phyloP scores from a whole-genome alignment of 2,888 invertebrate species.

The Tethea ocularis region DNA sequence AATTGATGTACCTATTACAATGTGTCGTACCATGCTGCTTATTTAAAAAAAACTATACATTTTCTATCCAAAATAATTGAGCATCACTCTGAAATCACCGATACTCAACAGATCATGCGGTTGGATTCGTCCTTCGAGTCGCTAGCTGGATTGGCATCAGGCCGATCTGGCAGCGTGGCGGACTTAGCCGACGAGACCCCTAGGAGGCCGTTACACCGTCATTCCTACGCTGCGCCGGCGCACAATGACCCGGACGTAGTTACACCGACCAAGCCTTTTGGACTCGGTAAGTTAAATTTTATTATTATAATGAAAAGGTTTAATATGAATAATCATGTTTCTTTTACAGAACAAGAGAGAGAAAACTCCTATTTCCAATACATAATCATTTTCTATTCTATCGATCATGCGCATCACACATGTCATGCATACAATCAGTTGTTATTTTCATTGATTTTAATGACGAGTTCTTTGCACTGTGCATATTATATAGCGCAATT shows the following conservation, averaged over 20 bases:
- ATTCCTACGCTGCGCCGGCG: slow-evolving; percentile 83
- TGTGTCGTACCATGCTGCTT: neutral
- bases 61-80: neutral
- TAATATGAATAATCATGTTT: slow-evolving; percentile 18
- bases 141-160: slow-evolving; percentile 85
- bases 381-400: slow-evolving; percentile 37
- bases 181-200: slow-evolving; percentile 88
- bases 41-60: neutral
- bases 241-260: slow-evolving; percentile 80
- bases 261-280: slow-evolving; percentile 90
- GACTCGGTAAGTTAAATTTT: slow-evolving; percentile 87
- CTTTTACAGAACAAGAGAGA: slow-evolving; percentile 49
- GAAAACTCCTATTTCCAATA: slow-evolving; percentile 52
- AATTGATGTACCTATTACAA: too few species aligned
- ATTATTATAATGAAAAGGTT: neutral
- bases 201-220: slow-evolving; percentile 66
- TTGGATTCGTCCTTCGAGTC: slow-evolving; percentile 92
- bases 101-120: slow-evolving; percentile 87
- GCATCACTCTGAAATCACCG: slow-evolving; percentile 7
- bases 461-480: slow-evolving; percentile 9
- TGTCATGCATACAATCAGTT: slow-evolving; percentile 14
- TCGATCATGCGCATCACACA: slow-evolving; percentile 22
- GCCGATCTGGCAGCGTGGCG: slow-evolving; percentile 92
- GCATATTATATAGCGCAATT: slow-evolving; percentile 1
- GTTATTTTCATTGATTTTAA: slow-evolving; percentile 6